These are phyloP conservation scores for Cynoglossus semilaevis DNA, from an alignment of 2,113 vertebrate genomes.

Conservation along the genomic window DNA sequence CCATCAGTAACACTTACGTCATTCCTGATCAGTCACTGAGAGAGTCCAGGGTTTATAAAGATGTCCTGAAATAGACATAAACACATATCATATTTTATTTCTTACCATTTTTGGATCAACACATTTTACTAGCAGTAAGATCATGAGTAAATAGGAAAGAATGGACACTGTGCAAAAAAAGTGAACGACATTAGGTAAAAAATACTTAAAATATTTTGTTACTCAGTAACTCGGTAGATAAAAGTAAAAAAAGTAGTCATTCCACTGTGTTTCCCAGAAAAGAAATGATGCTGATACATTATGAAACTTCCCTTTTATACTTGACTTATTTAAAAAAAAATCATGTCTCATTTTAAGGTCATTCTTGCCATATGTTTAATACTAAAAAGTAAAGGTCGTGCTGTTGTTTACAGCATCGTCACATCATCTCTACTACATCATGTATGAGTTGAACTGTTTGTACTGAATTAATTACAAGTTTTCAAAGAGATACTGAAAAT, in stretches of 20 bases:
- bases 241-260: slow-evolving; percentile 2
- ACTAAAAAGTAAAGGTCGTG: no score
- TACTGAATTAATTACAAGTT: neutral
- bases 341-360: no score
- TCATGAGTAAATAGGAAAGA: slow-evolving; percentile 6
- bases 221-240: slow-evolving; percentile 23
- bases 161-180: slow-evolving; percentile 54
- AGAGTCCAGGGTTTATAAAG: slow-evolving; percentile 14
- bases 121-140: slow-evolving; percentile 16
- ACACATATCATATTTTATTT: neutral
- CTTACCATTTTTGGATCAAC: neutral
- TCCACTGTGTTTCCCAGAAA: neutral
- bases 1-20: neutral
- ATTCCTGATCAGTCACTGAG: slow-evolving; percentile 21
- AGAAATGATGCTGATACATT: no score
- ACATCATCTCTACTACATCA: slow-evolving; percentile 18
- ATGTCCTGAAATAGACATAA: slow-evolving; percentile 2
- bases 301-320: no score
- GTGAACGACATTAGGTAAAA: slow-evolving; percentile 10
- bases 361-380: no score
- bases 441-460: neutral
- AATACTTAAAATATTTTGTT: no score
- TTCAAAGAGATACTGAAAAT: no score
- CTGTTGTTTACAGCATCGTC: neutral
- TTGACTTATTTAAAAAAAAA: no score